Conservation (phyloP, 2,888 invertebrate genomes). For the Drosophila helvetica region DNA sequence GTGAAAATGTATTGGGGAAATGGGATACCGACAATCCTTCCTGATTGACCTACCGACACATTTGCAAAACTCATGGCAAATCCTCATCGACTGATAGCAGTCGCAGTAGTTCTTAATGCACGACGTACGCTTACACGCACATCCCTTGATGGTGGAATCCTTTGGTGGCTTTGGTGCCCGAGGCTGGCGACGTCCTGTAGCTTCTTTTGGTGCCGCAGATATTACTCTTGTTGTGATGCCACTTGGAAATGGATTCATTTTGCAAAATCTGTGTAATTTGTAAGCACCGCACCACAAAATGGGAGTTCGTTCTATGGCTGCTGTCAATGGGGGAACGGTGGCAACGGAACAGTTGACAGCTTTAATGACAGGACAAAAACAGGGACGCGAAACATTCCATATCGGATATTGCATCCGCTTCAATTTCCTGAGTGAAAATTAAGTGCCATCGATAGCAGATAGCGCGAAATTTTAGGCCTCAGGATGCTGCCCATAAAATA, state of each 20-base stretch:
- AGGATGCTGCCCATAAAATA: neutral
- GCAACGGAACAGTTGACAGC: neutral
- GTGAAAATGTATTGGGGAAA: neutral
- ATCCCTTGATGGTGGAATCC: constrained; percentile 46
- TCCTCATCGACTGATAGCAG: constrained; percentile 68
- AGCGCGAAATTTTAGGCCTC: neutral
- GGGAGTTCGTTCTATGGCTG: no score
- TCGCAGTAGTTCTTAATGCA: constrained; percentile 73
- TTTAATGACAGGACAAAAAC: neutral
- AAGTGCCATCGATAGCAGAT: neutral
- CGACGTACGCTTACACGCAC: constrained; percentile 68
- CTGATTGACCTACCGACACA: neutral
- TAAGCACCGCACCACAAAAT: no score
- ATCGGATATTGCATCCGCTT: constrained; percentile 2
- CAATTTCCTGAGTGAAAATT: neutral
- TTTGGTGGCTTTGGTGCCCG: constrained; percentile 14
- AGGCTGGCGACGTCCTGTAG: constrained; percentile 24
- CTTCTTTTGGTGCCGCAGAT: neutral
- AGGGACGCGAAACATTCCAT: neutral
- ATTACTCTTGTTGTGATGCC: neutral
- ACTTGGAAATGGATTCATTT: neutral
- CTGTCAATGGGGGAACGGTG: no score
- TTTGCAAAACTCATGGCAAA: constrained; percentile 54
- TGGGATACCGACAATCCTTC: neutral
- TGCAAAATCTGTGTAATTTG: neutral